These are phyloP conservation scores for Erythrocercus mccallii DNA, from an alignment of 2,113 vertebrate genomes.

Conservation along the genomic window DNA sequence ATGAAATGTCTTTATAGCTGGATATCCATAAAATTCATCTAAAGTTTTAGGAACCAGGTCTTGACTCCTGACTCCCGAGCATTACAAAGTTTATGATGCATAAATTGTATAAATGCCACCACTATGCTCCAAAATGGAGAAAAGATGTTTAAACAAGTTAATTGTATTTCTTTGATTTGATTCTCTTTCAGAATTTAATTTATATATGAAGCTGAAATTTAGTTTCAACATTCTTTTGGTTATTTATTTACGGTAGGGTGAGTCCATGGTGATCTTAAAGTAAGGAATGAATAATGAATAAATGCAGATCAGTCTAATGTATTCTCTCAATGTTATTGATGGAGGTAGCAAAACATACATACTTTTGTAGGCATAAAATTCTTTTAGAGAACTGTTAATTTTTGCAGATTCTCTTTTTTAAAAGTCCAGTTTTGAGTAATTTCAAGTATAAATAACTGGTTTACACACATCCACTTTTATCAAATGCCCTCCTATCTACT, in stretches of 20 bases:
- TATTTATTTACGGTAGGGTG: not conserved
- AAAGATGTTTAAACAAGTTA: not conserved
- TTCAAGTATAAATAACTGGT: not conserved
- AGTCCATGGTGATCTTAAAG: not conserved
- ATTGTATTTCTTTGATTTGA: not conserved
- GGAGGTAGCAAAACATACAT: not conserved
- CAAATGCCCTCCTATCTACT: not conserved
- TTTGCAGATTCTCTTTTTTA: not conserved
- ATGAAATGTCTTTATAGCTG: not conserved
- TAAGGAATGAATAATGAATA: not conserved
- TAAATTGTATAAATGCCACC: not conserved
- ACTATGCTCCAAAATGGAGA: not conserved
- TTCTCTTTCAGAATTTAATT: not conserved
- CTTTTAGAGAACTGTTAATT: not conserved
- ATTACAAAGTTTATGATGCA: not conserved
- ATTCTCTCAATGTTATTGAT: not conserved
- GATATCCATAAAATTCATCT: not conserved
- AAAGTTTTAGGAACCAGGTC: not conserved
- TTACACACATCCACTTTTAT: not conserved
- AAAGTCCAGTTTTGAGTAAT: not conserved
- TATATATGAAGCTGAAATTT: not conserved
- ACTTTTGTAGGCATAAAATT: not conserved
- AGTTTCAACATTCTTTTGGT: not conserved
- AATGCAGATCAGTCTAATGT: not conserved
- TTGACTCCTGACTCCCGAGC: not conserved